Conservation (phyloP, 2,113 vertebrate species). For the Chaetodon trifascialis region DNA sequence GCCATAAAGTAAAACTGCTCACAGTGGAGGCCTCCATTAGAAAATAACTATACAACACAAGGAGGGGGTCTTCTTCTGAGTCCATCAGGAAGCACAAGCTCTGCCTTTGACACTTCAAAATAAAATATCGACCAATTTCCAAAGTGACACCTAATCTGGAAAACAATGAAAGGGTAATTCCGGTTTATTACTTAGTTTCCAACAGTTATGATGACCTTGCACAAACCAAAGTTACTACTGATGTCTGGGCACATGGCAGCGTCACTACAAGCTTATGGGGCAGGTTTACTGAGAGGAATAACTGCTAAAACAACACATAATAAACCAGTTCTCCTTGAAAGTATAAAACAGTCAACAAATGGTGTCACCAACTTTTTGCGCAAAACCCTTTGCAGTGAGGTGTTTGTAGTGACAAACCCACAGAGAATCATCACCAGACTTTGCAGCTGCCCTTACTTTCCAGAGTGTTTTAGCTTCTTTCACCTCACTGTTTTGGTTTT, state of each 20-base stretch:
- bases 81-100: neutral
- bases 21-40: slow-evolving; percentile 13
- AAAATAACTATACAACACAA: slow-evolving; percentile 2
- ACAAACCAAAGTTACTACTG: too few species aligned
- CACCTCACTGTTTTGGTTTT: neutral
- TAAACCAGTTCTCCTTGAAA: too few species aligned
- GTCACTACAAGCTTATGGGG: too few species aligned
- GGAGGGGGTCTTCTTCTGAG: neutral
- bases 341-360: too few species aligned
- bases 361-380: too few species aligned
- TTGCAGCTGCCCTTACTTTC: neutral
- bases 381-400: too few species aligned
- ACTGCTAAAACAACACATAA: too few species aligned
- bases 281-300: too few species aligned
- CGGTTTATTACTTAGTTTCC: neutral
- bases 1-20: slow-evolving; percentile 28
- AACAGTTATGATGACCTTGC: too few species aligned
- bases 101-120: neutral
- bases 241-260: too few species aligned
- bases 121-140: neutral
- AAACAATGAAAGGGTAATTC: neutral
- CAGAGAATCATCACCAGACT: neutral
- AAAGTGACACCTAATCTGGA: neutral
- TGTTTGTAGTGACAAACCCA: neutral
- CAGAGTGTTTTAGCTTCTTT: neutral